Evolutionary conservation across 1,140 invertebrate genomes (phyloP), one percentile per base, ranked within the genome.

Genomic region (Ips typographus): DNA sequence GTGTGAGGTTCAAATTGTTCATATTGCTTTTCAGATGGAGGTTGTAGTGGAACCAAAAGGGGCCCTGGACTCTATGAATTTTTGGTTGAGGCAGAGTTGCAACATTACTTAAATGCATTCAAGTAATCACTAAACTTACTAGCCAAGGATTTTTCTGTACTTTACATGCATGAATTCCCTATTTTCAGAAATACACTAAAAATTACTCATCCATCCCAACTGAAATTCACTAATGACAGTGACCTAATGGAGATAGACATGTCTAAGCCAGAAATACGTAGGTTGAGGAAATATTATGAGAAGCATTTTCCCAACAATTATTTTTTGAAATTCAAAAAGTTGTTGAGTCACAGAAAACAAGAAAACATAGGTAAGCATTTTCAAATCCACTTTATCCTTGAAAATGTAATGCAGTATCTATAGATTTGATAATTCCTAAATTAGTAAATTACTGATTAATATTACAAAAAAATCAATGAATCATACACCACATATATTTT

Each of bases 221-320:
- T 99, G n/a, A 98, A 98, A 80, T 98, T 95, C 86, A 95, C 97
- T 3, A 90, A 92, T 1, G 94, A 97, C 74, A 92, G 95, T 71
- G 97, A 99, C 82, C 83, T 98, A 40, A 82, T 86, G 44, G 90
- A 92, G 66, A 91, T 99, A 75, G 96, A 96, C 3, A 94, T 99
- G 88, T 94, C 94, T 4, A 93, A 94, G 73, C 96, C 96, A 38
- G 97, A 99, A 82, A 94, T 95, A 81, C 87, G 96, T 72, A 85
- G 96, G 67, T 87, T 98, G 47, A 92, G 93, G 73, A 98, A 97
- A 82, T 94, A 91, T 77, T 97, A 95, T 78, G 90, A 94, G 71
- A 98, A 95, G 80, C 91, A 95, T 80, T 95, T 91, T 78, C 94
- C 94, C 4, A 93, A 95, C 78, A 95, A 94, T 74, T 96, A 96